phyloP scores from a whole-genome alignment of 1,140 invertebrate species.

The Psilanteris sp. region DNA sequence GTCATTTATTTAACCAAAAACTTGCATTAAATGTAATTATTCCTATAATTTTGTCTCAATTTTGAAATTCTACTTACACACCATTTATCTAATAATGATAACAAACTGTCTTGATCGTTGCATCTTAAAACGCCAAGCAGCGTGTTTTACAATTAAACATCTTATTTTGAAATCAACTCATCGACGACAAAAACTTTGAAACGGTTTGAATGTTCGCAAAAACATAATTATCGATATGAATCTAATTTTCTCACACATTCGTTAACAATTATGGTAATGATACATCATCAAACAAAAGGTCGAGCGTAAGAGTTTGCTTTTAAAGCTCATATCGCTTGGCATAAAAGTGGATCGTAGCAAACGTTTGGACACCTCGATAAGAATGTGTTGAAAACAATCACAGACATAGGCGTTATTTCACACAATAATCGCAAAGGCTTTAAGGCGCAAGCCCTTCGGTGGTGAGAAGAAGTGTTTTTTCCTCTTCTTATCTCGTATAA shows the following conservation, averaged over 20 bases:
- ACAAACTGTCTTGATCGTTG: too few relatives aligned
- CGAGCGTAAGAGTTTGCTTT: constrained; percentile 26
- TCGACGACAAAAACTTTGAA: too few relatives aligned
- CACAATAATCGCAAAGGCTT: constrained; percentile 38
- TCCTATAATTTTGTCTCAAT: too few relatives aligned
- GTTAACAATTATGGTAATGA: constrained; percentile 6
- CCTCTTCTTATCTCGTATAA: constrained; percentile 25
- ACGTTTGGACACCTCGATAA: constrained; percentile 72
- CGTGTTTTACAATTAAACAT: too few relatives aligned
- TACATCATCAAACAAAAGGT: constrained; percentile 8
- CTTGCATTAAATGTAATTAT: too few relatives aligned
- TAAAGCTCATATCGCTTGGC: constrained; percentile 10
- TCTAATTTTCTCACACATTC: constrained; percentile 1
- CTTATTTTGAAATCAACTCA: too few relatives aligned
- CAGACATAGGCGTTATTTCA: constrained; percentile 71
- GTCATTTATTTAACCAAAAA: too few relatives aligned
- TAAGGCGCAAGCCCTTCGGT: neutral
- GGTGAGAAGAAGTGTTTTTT: constrained; percentile 11
- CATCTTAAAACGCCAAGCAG: too few relatives aligned
- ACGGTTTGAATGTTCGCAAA: too few relatives aligned
- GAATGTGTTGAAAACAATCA: constrained; percentile 70
- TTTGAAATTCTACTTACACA: too few relatives aligned
- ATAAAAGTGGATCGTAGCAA: constrained; percentile 55
- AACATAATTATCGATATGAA: neutral
- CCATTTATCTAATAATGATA: too few relatives aligned